A percentile compares a stretch with the other conserved stretches of the same genome.
phyloP scores from a whole-genome alignment of 1,140 invertebrate genomes.

The Papilio xuthus region DNA sequence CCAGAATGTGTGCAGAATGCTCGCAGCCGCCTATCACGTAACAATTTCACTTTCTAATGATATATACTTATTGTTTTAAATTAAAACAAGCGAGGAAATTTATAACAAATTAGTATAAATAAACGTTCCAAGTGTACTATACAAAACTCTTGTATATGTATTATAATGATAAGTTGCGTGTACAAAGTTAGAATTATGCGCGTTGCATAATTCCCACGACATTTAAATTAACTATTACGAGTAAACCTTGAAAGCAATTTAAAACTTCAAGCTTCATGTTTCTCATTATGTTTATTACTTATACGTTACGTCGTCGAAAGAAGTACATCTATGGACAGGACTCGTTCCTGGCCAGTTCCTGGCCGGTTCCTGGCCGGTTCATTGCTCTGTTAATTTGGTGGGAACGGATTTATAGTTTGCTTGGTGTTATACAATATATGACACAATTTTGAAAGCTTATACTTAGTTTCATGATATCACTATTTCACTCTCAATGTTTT shows the following conservation, averaged over 20 bases:
- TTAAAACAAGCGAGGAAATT: no score
- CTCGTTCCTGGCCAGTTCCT: not conserved
- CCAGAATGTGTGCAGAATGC: not conserved
- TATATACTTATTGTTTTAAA: not conserved
- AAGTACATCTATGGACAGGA: no score
- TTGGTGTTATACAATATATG: no score
- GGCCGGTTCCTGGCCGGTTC: not conserved
- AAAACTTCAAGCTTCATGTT: not conserved
- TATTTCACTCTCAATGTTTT: no score
- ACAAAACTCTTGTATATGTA: no score
- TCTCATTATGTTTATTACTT: not conserved
- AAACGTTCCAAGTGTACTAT: no score
- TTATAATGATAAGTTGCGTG: no score
- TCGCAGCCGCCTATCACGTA: not conserved
- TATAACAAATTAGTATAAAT: no score
- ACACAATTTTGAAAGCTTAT: no score
- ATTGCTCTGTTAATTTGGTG: not conserved
- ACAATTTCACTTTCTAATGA: not conserved
- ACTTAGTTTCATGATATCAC: no score
- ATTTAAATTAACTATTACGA: not conserved
- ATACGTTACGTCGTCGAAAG: no score
- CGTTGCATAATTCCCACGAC: slow-evolving; percentile 21
- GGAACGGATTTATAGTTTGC: not conserved
- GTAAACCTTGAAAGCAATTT: slow-evolving; percentile 15
- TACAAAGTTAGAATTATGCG: not conserved